A percentile compares a stretch with the other conserved stretches of the same genome.
Conservation (phyloP, 2,797 vertebrate genomes). For the Anguilla obscura region DNA sequence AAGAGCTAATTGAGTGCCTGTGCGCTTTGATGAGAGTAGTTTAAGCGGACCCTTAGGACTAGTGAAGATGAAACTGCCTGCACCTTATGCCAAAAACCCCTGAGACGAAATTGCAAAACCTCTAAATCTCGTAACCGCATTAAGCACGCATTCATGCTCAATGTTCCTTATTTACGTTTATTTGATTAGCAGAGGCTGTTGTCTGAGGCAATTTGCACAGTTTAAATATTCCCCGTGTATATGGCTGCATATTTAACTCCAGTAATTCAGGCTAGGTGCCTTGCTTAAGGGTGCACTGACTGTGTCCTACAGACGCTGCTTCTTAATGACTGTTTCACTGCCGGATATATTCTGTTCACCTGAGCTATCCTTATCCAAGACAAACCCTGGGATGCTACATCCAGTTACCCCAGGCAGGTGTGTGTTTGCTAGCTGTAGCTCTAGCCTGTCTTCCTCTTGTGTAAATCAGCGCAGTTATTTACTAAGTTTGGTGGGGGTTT, state of each 20-base stretch:
- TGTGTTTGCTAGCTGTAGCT: neutral
- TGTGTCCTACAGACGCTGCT: neutral
- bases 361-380: neutral
- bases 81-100: neutral
- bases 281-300: neutral
- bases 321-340: neutral
- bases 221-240: neutral
- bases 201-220: neutral
- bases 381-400: neutral
- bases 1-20: constrained; percentile 24
- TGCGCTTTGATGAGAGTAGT: constrained; percentile 18
- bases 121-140: neutral
- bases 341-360: neutral
- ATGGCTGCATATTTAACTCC: neutral
- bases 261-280: neutral
- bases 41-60: constrained; percentile 9
- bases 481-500: neutral
- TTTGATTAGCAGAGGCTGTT: neutral
- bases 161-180: neutral
- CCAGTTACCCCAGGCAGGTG: neutral
- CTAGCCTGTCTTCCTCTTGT: neutral
- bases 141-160: neutral
- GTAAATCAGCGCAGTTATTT: neutral
- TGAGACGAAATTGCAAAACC: neutral
- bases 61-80: neutral